A percentile compares a stretch with the other conserved stretches of the same genome.
phyloP scores from a whole-genome alignment of 2,797 vertebrate genomes.

The Salmo trutta region DNA sequence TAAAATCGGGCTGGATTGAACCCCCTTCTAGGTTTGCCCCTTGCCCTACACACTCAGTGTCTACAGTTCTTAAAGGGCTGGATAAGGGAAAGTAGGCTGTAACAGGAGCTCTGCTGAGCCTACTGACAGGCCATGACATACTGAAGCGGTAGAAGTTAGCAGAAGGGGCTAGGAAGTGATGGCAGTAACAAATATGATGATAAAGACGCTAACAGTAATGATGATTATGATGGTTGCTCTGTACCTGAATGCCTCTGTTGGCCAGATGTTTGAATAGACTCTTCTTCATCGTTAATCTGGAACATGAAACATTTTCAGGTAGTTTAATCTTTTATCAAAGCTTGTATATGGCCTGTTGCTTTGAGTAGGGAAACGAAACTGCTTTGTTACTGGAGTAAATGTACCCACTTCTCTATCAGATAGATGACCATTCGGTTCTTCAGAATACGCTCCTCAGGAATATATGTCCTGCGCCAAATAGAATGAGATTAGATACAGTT shows the following conservation, averaged over 20 bases:
- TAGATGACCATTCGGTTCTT: conserved; percentile 64
- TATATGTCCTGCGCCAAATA: conserved; percentile 70
- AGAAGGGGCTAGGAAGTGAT: not conserved
- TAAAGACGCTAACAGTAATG: not conserved
- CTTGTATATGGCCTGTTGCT: not conserved
- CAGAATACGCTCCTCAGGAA: conserved; percentile 66
- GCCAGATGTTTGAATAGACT: conserved; percentile 12
- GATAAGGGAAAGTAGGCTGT: too few relatives aligned
- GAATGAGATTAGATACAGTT: not conserved
- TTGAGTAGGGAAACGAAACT: not conserved
- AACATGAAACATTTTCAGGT: not conserved
- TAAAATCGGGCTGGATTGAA: too few relatives aligned
- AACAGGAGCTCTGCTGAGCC: too few relatives aligned
- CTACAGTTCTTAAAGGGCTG: too few relatives aligned
- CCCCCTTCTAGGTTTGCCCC: too few relatives aligned
- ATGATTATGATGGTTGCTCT: not conserved
- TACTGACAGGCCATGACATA: too few relatives aligned
- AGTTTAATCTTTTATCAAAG: not conserved
- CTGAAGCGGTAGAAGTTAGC: too few relatives aligned
- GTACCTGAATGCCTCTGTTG: conserved; percentile 11
- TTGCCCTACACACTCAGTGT: too few relatives aligned
- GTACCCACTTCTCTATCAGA: conserved; percentile 77
- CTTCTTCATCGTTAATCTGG: conserved; percentile 17
- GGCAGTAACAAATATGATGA: not conserved
- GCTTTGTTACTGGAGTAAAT: conserved; percentile 2